These are phyloP conservation scores for Acrobasis repandana DNA, from an alignment of 2,888 invertebrate species.

Conservation along the genomic window DNA sequence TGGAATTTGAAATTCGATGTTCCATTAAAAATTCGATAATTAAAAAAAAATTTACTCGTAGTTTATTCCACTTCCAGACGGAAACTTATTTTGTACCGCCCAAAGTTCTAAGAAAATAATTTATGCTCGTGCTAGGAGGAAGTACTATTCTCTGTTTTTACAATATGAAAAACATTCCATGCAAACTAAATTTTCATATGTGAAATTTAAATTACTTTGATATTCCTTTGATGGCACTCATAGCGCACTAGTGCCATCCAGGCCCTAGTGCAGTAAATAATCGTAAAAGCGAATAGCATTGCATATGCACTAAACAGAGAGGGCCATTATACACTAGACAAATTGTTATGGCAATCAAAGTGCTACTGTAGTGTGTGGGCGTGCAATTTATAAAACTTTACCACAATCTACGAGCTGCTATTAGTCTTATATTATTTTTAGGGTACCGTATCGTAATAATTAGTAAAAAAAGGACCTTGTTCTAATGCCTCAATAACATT, in stretches of 20 bases:
- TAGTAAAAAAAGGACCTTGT: no score
- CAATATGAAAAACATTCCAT: not conserved
- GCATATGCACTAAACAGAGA: constrained; percentile 17
- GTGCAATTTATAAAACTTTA: constrained; percentile 21
- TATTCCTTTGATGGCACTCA: not conserved
- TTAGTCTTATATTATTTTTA: constrained; percentile 4
- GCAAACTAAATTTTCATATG: not conserved
- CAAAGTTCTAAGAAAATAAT: no score
- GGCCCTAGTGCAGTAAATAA: not conserved
- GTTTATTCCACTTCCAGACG: no score
- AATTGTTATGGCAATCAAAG: constrained; percentile 23
- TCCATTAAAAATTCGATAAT: no score
- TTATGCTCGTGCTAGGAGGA: no score
- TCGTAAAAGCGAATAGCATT: constrained; percentile 11
- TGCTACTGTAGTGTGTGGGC: constrained; percentile 20
- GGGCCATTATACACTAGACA: constrained; percentile 17
- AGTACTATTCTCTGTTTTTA: no score
- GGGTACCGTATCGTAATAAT: no score
- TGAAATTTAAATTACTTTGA: not conserved
- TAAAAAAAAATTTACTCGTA: no score
- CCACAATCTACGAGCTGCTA: constrained; percentile 25
- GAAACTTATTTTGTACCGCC: no score
- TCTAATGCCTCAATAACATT: no score
- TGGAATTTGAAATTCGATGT: no score
- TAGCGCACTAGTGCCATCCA: not conserved